Evolutionary conservation across 2,113 vertebrate genomes (phyloP).

Genomic region (Eulemur macaco): DNA sequence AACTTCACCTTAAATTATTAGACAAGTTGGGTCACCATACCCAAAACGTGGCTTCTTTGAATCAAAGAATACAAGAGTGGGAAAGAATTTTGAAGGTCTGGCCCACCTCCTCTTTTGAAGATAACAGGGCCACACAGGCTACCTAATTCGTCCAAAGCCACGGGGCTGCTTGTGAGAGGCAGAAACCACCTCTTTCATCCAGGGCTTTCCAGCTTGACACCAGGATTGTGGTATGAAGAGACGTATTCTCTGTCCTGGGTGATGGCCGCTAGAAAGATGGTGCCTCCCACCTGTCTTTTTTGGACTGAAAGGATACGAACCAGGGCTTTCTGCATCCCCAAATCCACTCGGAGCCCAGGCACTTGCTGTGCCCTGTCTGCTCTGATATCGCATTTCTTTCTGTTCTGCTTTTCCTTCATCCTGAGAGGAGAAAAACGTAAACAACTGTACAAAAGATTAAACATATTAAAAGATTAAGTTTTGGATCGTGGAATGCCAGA

Average conservation of each 20-base stretch:
- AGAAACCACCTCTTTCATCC: not conserved
- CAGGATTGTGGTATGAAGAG: not conserved
- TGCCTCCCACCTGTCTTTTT: not conserved
- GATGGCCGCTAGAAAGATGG: not conserved
- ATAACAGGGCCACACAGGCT: not conserved
- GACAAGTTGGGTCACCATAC: not conserved
- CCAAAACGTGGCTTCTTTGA: conserved; percentile 25
- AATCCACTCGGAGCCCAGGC: too few relatives aligned
- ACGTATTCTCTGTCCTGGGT: not conserved
- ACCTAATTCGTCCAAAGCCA: not conserved
- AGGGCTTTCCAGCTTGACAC: not conserved
- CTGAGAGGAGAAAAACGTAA: not conserved
- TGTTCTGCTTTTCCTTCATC: not conserved
- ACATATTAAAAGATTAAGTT: not conserved
- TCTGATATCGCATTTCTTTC: not conserved
- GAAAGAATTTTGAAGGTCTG: not conserved
- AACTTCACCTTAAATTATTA: not conserved
- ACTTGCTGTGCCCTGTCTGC: not conserved
- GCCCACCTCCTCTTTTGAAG: not conserved
- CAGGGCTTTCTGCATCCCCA: not conserved
- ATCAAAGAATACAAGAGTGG: not conserved
- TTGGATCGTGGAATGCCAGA: not conserved
- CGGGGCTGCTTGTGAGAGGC: not conserved
- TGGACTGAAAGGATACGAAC: not conserved
- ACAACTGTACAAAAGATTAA: not conserved